Base-by-base conservation (phyloP, 2,113 vertebrate species). In the Bubo blakistoni region DNA sequence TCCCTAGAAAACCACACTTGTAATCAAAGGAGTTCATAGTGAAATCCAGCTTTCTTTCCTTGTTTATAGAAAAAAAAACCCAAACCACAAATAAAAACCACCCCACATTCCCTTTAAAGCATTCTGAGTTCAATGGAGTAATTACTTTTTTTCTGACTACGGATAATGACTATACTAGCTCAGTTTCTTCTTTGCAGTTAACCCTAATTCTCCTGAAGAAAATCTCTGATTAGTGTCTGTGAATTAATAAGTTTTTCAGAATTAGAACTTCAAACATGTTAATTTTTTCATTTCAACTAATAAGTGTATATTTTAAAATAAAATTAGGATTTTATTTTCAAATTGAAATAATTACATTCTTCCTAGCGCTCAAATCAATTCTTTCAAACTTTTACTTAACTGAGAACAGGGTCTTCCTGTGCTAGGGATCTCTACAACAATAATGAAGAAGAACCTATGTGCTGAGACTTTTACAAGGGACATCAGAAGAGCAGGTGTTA, bases 71-170 rank as follows among this genome's bases (percentile, higher is more conserved):
- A 73, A 49, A 73, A 16, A 51, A 16, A 27, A 17, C 58, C 14
- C 12, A 14, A 42, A 66, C 11, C 62, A 17, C 5, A 67, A 46
- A 30, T 13, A 25, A 51, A 18, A 2, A 14, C 3, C 29, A 52
- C 1, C 14, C 9, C 26, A 4, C 1, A 2, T 5, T 2, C 15
- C 26, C 9, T 46, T 73, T 36, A 83, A 57, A 70, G 4, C 5
- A 16, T 34, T 58, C 16, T 1, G 3, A 44, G 24, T 57, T 86
- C 24, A 69, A 20, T 18, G 9, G 17, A 34, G 24, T 88, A 71
- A 57, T 34, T 22, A 18, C 4, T 70, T 58, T 47, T 58, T 44
- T 59, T 16, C 52, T 77, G 30, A 19, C 38, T 47, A 36, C 1
- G 1, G 9, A 10, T 71, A 38, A 71, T n/a, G 8, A 57, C 36